Evolutionary conservation across 1,140 invertebrate genomes (phyloP).

Genomic region (Mya arenaria): DNA sequence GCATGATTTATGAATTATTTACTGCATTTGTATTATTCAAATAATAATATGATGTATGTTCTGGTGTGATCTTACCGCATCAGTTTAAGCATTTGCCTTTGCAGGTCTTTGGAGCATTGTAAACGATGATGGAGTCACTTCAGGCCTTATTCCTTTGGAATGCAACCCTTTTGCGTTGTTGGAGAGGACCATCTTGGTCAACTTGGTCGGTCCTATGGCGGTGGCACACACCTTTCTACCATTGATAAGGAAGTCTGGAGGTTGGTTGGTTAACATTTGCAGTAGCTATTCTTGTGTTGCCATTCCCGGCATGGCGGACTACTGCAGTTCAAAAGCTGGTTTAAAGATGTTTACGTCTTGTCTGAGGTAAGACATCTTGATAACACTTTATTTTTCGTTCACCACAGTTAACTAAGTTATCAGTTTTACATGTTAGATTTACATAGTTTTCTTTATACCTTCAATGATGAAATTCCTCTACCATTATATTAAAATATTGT

Average conservation of each 20-base stretch:
- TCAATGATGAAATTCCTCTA: no score
- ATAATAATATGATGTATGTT: no score
- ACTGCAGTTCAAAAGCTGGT: conserved; percentile 37
- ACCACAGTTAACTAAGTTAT: no score
- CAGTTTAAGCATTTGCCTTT: conserved; percentile 2
- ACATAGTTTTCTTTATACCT: no score
- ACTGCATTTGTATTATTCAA: no score
- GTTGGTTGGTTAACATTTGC: conserved; percentile 67
- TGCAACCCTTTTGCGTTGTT: conserved; percentile 61
- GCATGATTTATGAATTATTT: no score
- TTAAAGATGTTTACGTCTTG: conserved; percentile 31
- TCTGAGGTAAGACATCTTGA: conserved; percentile 14
- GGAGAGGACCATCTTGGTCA: conserved; percentile 50
- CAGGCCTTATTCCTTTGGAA: conserved; percentile 42
- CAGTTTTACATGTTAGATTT: no score
- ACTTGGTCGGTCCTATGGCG: conserved; percentile 63
- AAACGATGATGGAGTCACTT: conserved; percentile 48
- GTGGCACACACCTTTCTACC: conserved; percentile 65
- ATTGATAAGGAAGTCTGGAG: conserved; percentile 58
- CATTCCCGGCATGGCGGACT: conserved; percentile 20
- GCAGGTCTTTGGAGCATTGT: conserved; percentile 51
- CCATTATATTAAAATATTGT: no score
- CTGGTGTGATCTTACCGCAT: no score
- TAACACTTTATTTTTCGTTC: no score
- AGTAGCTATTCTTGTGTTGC: conserved; percentile 53